A percentile compares a stretch with the other conserved stretches of the same genome.
phyloP scores from a whole-genome alignment of 2,113 vertebrate genomes.

The Carettochelys insculpta region DNA sequence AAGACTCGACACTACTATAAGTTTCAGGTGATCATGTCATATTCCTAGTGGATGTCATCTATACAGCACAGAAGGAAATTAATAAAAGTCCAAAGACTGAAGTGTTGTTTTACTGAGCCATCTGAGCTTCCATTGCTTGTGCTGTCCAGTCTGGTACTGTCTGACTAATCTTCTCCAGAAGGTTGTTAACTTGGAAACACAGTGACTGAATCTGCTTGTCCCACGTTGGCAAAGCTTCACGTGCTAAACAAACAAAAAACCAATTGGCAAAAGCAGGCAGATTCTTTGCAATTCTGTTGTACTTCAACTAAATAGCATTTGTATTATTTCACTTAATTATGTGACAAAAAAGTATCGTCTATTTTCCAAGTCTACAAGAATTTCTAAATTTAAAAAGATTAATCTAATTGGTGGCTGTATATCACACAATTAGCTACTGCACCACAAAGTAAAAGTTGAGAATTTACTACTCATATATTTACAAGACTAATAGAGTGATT shows the following conservation, averaged over 20 bases:
- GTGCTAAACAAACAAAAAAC: constrained; percentile 74
- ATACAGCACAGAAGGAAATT: neutral
- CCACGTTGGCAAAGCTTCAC: constrained; percentile 98
- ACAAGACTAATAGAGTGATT: neutral
- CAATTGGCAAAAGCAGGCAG: neutral
- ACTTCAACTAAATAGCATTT: neutral
- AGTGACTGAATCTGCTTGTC: constrained; percentile 99
- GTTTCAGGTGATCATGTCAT: constrained; percentile 1
- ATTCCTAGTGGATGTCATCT: constrained; percentile 29
- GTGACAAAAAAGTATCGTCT: neutral
- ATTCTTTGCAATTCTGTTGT: neutral
- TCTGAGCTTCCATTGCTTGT: constrained; percentile 95
- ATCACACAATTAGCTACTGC: neutral
- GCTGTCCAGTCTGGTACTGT: constrained; percentile 96
- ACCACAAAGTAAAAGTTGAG: neutral
- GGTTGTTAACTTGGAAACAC: constrained; percentile 99
- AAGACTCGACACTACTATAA: neutral
- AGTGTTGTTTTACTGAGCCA: constrained; percentile 86
- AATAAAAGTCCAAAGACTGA: neutral
- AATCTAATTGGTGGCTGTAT: neutral
- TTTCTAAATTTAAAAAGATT: neutral
- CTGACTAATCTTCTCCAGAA: constrained; percentile 95
- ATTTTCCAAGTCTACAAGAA: neutral
- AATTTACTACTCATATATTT: neutral
- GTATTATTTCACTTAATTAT: neutral